Conservation (phyloP, 1,140 invertebrate genomes). For the Armadillidium nasatum region DNA sequence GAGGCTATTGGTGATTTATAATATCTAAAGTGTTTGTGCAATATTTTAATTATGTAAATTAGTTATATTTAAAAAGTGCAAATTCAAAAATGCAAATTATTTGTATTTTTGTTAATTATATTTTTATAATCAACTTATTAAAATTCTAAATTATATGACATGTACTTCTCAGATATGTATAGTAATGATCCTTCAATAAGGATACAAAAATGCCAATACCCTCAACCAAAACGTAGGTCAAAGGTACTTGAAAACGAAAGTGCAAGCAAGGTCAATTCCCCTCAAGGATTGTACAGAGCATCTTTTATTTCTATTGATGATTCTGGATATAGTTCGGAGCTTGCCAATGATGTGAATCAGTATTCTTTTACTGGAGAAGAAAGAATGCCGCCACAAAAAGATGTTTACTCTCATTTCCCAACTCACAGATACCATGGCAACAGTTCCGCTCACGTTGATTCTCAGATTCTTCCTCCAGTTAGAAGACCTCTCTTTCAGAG, state of each 20-base stretch:
- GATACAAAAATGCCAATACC: neutral
- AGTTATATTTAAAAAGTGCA: no score
- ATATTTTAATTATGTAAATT: no score
- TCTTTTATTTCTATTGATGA: neutral
- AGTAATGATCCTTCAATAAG: neutral
- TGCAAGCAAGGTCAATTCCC: neutral
- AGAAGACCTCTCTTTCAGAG: neutral
- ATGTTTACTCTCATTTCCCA: neutral
- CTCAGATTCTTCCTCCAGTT: neutral
- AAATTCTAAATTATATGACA: no score
- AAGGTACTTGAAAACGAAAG: neutral
- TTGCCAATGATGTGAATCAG: neutral
- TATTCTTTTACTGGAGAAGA: neutral
- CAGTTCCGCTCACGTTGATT: neutral
- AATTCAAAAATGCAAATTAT: no score
- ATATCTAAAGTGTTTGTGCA: no score
- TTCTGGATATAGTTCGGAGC: neutral
- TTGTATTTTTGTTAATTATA: no score
- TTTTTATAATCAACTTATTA: no score
- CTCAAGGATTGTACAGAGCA: neutral
- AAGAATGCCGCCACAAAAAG: neutral
- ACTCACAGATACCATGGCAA: neutral
- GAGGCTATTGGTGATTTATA: no score
- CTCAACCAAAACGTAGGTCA: neutral
- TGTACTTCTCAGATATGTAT: neutral